Evolutionary conservation across 2,113 vertebrate species (phyloP).

Genomic region (Apodemus speciosus): DNA sequence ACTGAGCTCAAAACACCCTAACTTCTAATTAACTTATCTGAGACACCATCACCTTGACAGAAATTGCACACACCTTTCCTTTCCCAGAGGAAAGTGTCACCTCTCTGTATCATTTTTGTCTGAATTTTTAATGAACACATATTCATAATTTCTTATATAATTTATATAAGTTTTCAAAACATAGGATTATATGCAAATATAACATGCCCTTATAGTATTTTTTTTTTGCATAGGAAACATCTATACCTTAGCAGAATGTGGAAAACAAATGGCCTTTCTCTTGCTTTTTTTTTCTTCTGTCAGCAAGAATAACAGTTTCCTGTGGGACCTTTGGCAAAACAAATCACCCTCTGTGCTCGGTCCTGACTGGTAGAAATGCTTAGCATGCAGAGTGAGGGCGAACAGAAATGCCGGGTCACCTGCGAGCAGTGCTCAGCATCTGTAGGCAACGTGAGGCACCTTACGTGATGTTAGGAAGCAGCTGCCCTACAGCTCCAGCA

Average conservation of each 20-base stretch:
- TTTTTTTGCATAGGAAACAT: slow-evolving; percentile 21
- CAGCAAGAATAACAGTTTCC: slow-evolving; percentile 49
- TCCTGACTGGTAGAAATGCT: slow-evolving; percentile 20
- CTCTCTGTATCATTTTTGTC: slow-evolving; percentile 1
- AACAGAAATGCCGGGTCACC: slow-evolving; percentile 23
- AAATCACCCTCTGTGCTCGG: neutral
- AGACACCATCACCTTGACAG: neutral
- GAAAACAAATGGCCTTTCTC: slow-evolving; percentile 47
- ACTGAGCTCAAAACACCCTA: neutral
- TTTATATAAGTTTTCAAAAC: slow-evolving; percentile 11
- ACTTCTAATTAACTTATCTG: neutral
- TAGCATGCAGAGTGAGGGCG: neutral
- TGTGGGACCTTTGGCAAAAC: slow-evolving; percentile 18
- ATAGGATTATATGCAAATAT: slow-evolving; percentile 40
- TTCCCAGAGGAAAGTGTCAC: neutral
- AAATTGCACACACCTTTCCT: neutral
- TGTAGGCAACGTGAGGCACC: neutral
- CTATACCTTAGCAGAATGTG: slow-evolving; percentile 42
- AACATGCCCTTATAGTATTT: neutral
- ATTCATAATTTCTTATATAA: slow-evolving; percentile 27
- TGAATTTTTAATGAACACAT: neutral
- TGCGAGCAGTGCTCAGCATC: slow-evolving; percentile 12
- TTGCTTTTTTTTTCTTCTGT: slow-evolving; percentile 58
- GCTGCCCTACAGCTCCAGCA: neutral
- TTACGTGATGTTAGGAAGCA: slow-evolving; percentile 31